Base-by-base conservation (phyloP, 2,888 invertebrate species). In the Agonopterix subpropinquella region DNA sequence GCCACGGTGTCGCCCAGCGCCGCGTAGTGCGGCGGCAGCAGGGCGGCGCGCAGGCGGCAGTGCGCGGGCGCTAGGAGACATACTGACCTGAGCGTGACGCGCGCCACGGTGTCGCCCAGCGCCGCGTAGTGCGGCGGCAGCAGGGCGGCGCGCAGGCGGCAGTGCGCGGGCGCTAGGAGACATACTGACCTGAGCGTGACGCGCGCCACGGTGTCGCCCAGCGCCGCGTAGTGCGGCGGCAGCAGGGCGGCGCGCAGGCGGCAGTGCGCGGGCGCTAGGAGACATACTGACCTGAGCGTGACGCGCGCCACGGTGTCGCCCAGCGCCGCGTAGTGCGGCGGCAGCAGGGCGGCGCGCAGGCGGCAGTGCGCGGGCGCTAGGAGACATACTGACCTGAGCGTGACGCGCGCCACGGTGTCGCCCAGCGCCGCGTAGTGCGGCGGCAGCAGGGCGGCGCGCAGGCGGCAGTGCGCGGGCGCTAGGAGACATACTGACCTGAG, bases 161-260 rank as follows among this genome's bases (percentile, higher is more conserved):
- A 69, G 69, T 91, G 94, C 4, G 94, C 79, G 50, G 90, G 82
- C 5, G 91, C 89, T 52, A 93, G 80, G 10, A 89, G 81, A n/a
- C n/a, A n/a, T n/a, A n/a, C n/a, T n/a, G n/a, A n/a, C n/a, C 94
- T 90, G 47, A 98, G 78, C 0, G 95, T 96, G 43, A 93, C 89
- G 58, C 94, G 89, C 8, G 94, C 93, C 36, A 96, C 83, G 8
- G 92, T 76, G 51, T 91, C 89, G 1, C 91, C 91, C 54, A 93
- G 65, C 41, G 80, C 72, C 2, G 73, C 57, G 0, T 1, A 1
- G 43, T 86, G 73, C 2, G 77, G 64, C 11, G 80, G 80, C 61
- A 81, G 69, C 64, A 84, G 69, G 41, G 77, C 77, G 43, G 66
- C 70, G 7, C 92, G 90, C 44, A 97, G 83, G 43, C 86, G 78